Conservation (phyloP, 2,888 invertebrate genomes). For the Rhyacophila evoluta region DNA sequence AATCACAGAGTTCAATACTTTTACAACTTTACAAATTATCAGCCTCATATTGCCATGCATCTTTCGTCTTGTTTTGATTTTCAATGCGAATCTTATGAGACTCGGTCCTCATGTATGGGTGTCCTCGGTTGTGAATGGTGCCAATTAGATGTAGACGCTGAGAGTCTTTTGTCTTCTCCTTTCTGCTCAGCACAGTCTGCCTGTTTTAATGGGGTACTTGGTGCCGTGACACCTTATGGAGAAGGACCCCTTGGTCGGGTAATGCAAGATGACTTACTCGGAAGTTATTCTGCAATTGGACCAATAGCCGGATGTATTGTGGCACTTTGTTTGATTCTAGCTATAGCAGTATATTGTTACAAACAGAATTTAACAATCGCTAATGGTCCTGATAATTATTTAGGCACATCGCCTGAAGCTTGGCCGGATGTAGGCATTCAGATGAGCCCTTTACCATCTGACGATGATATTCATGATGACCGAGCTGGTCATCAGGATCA, state of each 20-base stretch:
- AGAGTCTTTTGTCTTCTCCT: conserved; percentile 74
- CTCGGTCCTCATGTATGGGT: conserved; percentile 77
- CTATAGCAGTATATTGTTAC: conserved; percentile 87
- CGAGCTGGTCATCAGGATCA: conserved; percentile 76
- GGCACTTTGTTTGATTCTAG: conserved; percentile 83
- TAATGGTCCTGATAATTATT: conserved; percentile 67
- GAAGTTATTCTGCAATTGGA: conserved; percentile 80
- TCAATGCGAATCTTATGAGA: conserved; percentile 75
- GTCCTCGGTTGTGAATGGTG: conserved; percentile 95
- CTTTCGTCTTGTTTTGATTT: conserved; percentile 76
- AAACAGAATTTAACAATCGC: conserved; percentile 73
- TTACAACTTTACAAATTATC: conserved; percentile 42
- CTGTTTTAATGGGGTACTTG: conserved; percentile 89
- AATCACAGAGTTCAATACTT: conserved; percentile 68
- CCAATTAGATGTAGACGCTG: conserved; percentile 81
- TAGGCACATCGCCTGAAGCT: conserved; percentile 62
- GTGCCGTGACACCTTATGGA: conserved; percentile 86
- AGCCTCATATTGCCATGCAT: conserved; percentile 67
- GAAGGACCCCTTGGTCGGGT: conserved; percentile 73
- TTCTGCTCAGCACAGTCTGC: conserved; percentile 85
- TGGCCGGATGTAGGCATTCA: conserved; percentile 74
- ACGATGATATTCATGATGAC: conserved; percentile 75
- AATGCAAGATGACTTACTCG: conserved; percentile 66
- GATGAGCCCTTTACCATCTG: conserved; percentile 80
- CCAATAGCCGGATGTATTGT: conserved; percentile 89